Percentiles rank a stretch among this genome's conserved stretches.
phyloP scores from a whole-genome alignment of 2,888 invertebrate genomes.

The Polymixis flavicincta region DNA sequence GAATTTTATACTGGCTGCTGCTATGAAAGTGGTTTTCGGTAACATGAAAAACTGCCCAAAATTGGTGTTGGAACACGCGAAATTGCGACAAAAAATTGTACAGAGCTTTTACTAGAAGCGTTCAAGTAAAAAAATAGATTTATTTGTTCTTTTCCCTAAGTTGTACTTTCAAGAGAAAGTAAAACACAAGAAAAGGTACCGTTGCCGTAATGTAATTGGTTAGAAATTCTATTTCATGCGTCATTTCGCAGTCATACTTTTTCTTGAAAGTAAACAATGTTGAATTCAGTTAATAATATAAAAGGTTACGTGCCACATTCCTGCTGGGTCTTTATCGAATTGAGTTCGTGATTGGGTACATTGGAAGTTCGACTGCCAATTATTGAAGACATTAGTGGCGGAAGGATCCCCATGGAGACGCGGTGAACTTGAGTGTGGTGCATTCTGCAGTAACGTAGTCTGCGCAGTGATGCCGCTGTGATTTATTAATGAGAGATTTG shows the following conservation, averaged over 20 bases:
- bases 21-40: slow-evolving; percentile 54
- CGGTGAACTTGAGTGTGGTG: slow-evolving; percentile 75
- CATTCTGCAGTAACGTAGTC: slow-evolving; percentile 74
- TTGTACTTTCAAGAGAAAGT: slow-evolving; percentile 52
- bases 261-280: slow-evolving; percentile 49
- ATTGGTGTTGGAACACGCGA: slow-evolving; percentile 48
- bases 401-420: slow-evolving; percentile 77
- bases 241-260: slow-evolving; percentile 57
- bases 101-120: slow-evolving; percentile 40
- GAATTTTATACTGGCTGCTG: slow-evolving; percentile 62
- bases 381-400: slow-evolving; percentile 83
- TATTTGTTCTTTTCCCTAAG: slow-evolving; percentile 49
- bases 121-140: slow-evolving; percentile 54
- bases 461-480: slow-evolving; percentile 50
- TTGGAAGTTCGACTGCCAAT: slow-evolving; percentile 83
- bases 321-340: slow-evolving; percentile 67
- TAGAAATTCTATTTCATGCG: slow-evolving; percentile 61
- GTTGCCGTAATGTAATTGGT: slow-evolving; percentile 58
- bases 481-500: slow-evolving; percentile 44
- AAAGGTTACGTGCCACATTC: slow-evolving; percentile 54
- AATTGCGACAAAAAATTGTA: slow-evolving; percentile 50
- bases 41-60: slow-evolving; percentile 59
- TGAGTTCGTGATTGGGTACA: slow-evolving; percentile 76
- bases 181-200: slow-evolving; percentile 58
- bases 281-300: slow-evolving; percentile 58